Evolutionary conservation across 1,140 invertebrate species (phyloP).

Genomic region (Pentalonia nigronervosa): DNA sequence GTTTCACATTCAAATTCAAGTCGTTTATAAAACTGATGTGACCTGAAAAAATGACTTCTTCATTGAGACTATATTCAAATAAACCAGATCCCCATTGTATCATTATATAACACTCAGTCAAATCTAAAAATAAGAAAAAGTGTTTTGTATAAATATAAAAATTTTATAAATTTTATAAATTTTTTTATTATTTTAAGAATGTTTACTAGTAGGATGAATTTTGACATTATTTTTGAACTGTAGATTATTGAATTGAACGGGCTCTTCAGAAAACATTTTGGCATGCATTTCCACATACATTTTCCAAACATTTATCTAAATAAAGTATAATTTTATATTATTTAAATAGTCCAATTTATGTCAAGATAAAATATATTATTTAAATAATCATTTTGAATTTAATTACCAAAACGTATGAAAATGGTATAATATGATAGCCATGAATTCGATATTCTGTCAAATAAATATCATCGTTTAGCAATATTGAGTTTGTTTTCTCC

Average conservation of each 20-base stretch:
- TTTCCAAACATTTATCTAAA: constrained; percentile 19
- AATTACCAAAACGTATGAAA: constrained; percentile 2
- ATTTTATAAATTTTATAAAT: too few relatives aligned
- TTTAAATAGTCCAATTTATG: background rate
- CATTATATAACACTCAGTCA: background rate
- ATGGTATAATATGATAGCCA: background rate
- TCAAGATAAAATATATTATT: too few relatives aligned
- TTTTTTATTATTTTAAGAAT: background rate
- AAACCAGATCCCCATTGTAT: constrained; percentile 21
- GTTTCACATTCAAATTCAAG: background rate
- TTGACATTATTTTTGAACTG: background rate
- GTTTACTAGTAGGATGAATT: background rate
- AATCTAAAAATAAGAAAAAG: background rate
- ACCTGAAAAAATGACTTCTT: background rate
- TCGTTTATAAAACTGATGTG: background rate
- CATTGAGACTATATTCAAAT: background rate
- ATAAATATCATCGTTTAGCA: background rate
- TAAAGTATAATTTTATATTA: background rate
- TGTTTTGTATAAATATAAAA: too few relatives aligned
- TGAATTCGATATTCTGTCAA: background rate
- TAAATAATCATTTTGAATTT: background rate
- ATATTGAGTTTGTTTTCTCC: background rate
- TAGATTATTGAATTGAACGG: background rate
- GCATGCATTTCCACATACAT: background rate
- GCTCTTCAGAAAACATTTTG: background rate